A percentile compares a stretch with the other conserved stretches of the same genome.
Conservation (phyloP, 2,113 vertebrate species). For the Campylomormyrus numenius region DNA sequence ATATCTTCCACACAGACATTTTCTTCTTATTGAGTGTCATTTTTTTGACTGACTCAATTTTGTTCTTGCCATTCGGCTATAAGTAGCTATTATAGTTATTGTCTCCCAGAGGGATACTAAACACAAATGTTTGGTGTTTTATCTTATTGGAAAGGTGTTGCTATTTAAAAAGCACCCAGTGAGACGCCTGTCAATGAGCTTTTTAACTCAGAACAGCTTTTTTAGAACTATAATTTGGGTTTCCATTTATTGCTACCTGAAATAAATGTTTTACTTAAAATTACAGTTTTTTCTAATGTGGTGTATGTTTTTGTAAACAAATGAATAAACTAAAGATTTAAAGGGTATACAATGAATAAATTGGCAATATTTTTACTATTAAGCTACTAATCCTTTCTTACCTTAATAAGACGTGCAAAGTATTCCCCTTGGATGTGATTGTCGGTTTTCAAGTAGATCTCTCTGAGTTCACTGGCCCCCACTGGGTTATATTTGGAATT, state of each 20-base stretch:
- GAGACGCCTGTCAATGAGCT: background rate
- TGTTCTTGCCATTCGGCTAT: background rate
- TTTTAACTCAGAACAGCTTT: background rate
- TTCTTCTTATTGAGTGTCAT: background rate
- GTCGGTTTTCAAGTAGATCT: conserved; percentile 92
- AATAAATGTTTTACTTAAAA: background rate
- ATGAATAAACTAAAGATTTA: background rate
- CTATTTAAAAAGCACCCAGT: background rate
- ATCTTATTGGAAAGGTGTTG: background rate
- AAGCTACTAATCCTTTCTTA: conserved; percentile 37
- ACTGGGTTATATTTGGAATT: conserved; percentile 98
- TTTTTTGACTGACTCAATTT: background rate
- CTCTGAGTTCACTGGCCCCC: conserved; percentile 89
- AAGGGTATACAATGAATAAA: background rate
- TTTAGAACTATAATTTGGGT: background rate
- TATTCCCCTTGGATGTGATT: conserved; percentile 92
- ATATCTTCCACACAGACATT: background rate
- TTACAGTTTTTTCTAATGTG: background rate
- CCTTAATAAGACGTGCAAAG: conserved; percentile 96
- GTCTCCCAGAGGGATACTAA: background rate
- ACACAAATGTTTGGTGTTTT: background rate
- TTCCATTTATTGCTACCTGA: background rate
- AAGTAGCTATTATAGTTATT: background rate
- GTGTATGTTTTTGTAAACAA: background rate
- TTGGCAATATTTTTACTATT: background rate